Evolutionary conservation across 2,797 vertebrate genomes (phyloP).

Genomic region (Podargus strigoides): DNA sequence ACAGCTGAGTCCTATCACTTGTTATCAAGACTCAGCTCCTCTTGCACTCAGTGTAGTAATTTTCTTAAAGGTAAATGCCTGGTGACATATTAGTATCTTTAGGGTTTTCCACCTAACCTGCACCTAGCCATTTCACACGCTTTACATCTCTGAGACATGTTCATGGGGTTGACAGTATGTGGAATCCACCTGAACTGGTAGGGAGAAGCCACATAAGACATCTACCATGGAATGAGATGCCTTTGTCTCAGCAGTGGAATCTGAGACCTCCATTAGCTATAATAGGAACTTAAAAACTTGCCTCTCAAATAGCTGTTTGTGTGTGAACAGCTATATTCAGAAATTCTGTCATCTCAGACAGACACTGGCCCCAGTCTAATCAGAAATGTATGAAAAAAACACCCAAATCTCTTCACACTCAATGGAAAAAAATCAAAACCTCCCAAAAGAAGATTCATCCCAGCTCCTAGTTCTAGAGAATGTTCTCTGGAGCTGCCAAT

Average conservation of each 20-base stretch:
- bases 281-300: neutral
- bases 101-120: neutral
- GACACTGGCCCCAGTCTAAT: neutral
- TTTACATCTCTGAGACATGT: neutral
- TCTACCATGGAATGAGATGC: neutral
- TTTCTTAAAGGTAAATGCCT: neutral
- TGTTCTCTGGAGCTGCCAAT: neutral
- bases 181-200: neutral
- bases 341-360: neutral
- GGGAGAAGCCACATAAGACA: neutral
- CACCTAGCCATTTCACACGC: neutral
- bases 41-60: neutral
- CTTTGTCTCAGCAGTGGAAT: neutral
- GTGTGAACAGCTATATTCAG: neutral
- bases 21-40: neutral
- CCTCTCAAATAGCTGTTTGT: neutral
- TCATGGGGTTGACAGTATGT: neutral
- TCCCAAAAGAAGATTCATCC: neutral
- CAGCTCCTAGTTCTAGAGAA: neutral
- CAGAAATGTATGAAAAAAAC: neutral
- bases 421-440: neutral
- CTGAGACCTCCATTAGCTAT: neutral
- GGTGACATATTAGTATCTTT: neutral
- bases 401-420: neutral
- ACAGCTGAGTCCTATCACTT: neutral